These are phyloP conservation scores for Oreortyx pictus DNA, from an alignment of 2,797 vertebrate species.

Conservation along the genomic window DNA sequence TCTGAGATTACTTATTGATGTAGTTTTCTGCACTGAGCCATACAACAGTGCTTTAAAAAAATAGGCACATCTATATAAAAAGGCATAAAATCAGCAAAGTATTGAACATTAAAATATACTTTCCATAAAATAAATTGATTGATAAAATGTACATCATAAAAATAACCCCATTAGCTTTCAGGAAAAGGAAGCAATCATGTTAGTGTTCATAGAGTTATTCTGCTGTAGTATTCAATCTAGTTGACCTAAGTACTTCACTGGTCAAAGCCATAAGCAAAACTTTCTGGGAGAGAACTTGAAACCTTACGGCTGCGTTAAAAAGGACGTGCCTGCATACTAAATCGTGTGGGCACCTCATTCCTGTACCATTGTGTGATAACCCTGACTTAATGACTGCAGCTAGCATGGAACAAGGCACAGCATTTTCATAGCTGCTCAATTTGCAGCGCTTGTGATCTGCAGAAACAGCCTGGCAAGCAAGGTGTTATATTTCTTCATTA, in stretches of 20 bases:
- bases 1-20: slow-evolving; percentile 21
- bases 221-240: neutral
- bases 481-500: rapidly evolving
- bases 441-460: neutral
- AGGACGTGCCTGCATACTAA: neutral
- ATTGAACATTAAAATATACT: slow-evolving; percentile 31
- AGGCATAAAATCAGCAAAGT: slow-evolving; percentile 41
- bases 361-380: neutral
- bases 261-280: neutral
- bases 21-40: slow-evolving; percentile 20
- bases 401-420: neutral
- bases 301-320: neutral
- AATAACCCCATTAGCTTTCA: neutral
- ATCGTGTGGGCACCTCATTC: neutral
- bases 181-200: neutral
- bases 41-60: neutral
- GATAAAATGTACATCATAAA: slow-evolving; percentile 43
- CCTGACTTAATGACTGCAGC: rapidly evolving
- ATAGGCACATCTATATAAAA: neutral
- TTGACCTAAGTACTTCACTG: neutral
- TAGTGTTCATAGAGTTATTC: neutral
- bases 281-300: neutral
- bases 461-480: neutral
- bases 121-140: slow-evolving; percentile 51
- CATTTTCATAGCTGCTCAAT: neutral